These are phyloP conservation scores for Electrona antarctica DNA, from an alignment of 2,113 vertebrate genomes.

Conservation along the genomic window DNA sequence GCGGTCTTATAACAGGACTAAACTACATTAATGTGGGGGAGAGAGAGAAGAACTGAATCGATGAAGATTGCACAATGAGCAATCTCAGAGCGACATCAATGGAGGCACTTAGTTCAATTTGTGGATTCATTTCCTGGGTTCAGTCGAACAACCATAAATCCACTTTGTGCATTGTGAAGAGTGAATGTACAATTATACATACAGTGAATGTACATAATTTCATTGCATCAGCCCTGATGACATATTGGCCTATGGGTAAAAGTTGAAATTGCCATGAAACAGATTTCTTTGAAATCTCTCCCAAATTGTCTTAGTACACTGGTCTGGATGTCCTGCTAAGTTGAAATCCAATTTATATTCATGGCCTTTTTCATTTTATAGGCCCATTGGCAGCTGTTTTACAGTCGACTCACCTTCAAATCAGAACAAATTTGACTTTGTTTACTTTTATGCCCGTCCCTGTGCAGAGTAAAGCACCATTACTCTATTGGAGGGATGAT, in stretches of 20 bases:
- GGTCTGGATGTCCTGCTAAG: conserved; percentile 41
- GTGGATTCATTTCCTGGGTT: conserved; percentile 30
- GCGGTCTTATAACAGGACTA: conserved; percentile 49
- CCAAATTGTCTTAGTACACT: conserved; percentile 26
- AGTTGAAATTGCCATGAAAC: conserved; percentile 40
- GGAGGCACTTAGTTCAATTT: conserved; percentile 31
- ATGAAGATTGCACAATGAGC: conserved; percentile 24
- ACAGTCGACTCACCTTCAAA: conserved; percentile 46
- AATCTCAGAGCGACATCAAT: conserved; percentile 15
- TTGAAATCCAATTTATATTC: conserved; percentile 65
- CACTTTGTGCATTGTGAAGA: conserved; percentile 24
- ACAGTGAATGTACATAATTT: conserved; percentile 40
- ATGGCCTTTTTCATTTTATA: conserved; percentile 51
- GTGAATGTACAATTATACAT: neutral
- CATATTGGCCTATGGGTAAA: neutral
- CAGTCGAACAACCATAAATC: conserved; percentile 20
- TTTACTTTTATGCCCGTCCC: conserved; percentile 3
- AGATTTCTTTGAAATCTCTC: conserved; percentile 35
- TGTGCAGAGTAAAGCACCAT: conserved; percentile 3
- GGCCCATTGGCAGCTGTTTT: conserved; percentile 43
- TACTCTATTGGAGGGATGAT: neutral
- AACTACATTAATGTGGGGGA: conserved; percentile 59
- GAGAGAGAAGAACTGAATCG: conserved; percentile 47
- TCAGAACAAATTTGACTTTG: conserved; percentile 24
- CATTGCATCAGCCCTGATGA: conserved; percentile 28